Base-by-base conservation (phyloP, 2,113 vertebrate species). In the Emydocephalus ijimae region DNA sequence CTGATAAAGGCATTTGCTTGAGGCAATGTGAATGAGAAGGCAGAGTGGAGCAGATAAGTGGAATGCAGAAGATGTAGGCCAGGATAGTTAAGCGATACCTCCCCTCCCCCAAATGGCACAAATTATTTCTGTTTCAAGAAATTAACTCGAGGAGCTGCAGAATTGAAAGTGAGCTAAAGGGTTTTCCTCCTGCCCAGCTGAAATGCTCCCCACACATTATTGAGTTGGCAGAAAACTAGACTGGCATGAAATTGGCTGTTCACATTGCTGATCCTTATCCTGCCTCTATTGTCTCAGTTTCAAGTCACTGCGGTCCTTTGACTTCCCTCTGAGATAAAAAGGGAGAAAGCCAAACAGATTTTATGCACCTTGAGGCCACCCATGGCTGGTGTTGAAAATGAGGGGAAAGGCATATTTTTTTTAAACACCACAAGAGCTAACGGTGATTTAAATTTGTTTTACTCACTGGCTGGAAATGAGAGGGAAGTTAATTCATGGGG, bases 21-120 rank as follows among this genome's bases (percentile, higher is more conserved):
- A 69, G 87, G 88, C 64, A 12, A 69, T 8, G 24, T 0, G 1
- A 5, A 34, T 52, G 26, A 11, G 14, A 12, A 48, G 20, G n/a
- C n/a, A 57, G 87, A 26, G 39, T 3, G 50, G 18, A n/a, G 39
- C 0, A 0, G 5, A 23, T 0, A 0, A 1, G 34, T 12, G 24
- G 56, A 54, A 92, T 20, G 43, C 24, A 48, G 74, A 91, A 54
- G 9, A 87, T 5, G 23, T 43, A 45, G 43, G 48, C 87, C 23
- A 59, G 85, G 23, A n/a, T 21, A 20, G 9, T 88, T 81, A 48
- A 23, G 50, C 0, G 18, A 20, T 34, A 85, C 14, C 1, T 1
- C 24, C 23, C n/a, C 7, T 0, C 2, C 29, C 18, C 45, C 1
- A 18, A 45, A 26, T 7, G 23, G 5, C 3, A 59, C 23, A 55